Base-by-base conservation (phyloP, 1,140 invertebrate species). In the Mylabris phalerata region DNA sequence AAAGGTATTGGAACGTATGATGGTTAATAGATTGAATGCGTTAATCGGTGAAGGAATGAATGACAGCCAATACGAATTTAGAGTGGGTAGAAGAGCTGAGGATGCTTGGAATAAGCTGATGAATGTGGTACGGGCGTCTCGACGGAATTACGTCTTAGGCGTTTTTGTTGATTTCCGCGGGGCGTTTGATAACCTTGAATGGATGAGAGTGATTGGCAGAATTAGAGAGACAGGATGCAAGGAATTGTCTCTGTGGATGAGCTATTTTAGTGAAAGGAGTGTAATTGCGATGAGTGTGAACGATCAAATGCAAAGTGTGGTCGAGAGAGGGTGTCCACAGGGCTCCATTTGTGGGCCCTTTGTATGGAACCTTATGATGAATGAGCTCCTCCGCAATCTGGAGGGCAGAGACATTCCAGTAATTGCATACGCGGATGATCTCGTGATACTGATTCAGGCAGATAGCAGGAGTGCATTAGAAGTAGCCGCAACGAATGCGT, bases 151-250 rank as follows among this genome's bases (percentile, higher is more conserved):
- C 45, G 69, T 66, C 0, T 46, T 75, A 10, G 66, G 60, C 0
- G 59, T 77, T 0, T 65, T 75, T n/a, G 43, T 78, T 4, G 77
- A 78, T 47, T 77, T 78, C 10, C 67, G 67, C 1, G 75, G 75
- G 0, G 75, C 75, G 0, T 78, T 76, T 49, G 70, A 75, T 45
- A 70, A 72, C 25, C 59, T 70, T 0, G 73, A 71, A 71, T 77
- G 75, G 76, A 70, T 72, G 0, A 65, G 59, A 52, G 62, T 75
- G 0, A 24, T 76, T 0, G 1, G 59, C n/a, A 10, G 10, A 6
- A 9, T 55, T 9, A 44, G 9, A 4, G 51, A 55, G 9, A 5
- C 26, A 1, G 51, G 41, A 4, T 55, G 41, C 7, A 7, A 25
- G 9, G 41, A 45, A 24, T 10, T 32, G n/a, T 9, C 13, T 5